phyloP scores from a whole-genome alignment of 2,888 invertebrate genomes.

The Agrochola lychnidis region DNA sequence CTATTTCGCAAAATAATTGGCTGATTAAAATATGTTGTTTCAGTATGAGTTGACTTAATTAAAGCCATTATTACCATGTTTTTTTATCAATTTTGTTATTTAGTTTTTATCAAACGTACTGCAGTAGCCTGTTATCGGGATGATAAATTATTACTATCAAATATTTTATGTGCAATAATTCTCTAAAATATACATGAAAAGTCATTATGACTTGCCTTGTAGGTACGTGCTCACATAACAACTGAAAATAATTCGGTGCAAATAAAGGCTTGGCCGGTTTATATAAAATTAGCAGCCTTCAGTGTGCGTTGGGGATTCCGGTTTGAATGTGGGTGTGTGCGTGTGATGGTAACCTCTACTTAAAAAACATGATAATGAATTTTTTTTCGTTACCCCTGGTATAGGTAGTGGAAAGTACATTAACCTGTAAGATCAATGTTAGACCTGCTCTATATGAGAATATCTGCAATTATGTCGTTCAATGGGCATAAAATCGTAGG shows the following conservation, averaged over 20 bases:
- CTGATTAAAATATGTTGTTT: constrained; percentile 15
- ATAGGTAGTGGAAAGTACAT: too few relatives aligned
- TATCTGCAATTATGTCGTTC: background rate
- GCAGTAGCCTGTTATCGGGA: constrained; percentile 15
- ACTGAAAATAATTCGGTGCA: background rate
- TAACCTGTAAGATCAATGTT: background rate
- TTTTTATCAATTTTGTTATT: constrained; percentile 21
- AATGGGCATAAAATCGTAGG: background rate
- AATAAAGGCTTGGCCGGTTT: background rate
- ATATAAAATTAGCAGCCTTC: background rate
- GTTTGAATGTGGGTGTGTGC: background rate
- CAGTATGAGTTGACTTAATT: constrained; percentile 15
- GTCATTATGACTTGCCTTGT: background rate
- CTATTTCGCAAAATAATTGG: background rate
- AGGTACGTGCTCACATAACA: background rate
- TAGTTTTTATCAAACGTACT: background rate
- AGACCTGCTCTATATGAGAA: background rate
- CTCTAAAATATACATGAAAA: background rate
- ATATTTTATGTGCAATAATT: background rate
- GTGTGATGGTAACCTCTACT: background rate
- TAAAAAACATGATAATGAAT: background rate
- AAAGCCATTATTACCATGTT: background rate
- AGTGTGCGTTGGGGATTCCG: background rate
- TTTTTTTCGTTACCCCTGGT: too few relatives aligned
- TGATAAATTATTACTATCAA: background rate